Percentiles rank a stretch among this genome's conserved stretches.
Conservation (phyloP, 2,797 vertebrate genomes). For the Hyperoplus immaculatus region DNA sequence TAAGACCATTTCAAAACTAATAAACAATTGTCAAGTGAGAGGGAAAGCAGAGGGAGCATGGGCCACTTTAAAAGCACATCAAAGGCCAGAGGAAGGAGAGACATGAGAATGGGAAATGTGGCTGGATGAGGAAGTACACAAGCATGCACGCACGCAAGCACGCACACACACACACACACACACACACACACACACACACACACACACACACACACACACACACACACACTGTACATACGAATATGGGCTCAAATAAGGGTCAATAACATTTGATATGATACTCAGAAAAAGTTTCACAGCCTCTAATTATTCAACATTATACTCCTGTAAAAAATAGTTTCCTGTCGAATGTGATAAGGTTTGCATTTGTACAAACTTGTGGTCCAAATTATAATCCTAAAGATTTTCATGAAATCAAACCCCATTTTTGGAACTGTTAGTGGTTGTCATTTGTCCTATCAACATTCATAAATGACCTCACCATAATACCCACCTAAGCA, state of each 20-base stretch:
- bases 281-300: background rate
- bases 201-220: conserved; percentile 19
- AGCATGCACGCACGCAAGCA: no score
- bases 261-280: background rate
- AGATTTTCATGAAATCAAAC: background rate
- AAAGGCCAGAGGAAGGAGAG: conserved; percentile 84
- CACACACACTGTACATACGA: background rate
- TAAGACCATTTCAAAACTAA: conserved; percentile 92
- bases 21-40: conserved; percentile 95
- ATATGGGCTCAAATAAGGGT: conserved; percentile 9
- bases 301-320: background rate
- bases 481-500: background rate
- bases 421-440: background rate
- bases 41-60: conserved; percentile 89
- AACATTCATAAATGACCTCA: background rate
- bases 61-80: conserved; percentile 91
- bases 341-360: no score
- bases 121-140: conserved; percentile 43
- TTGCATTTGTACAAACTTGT: background rate
- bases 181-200: conserved; percentile 7
- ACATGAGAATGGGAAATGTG: conserved; percentile 59
- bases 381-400: background rate
- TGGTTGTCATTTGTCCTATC: background rate
- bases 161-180: no score
- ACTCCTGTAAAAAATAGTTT: background rate